These are phyloP conservation scores for Eueremaeus valkanovi DNA, from an alignment of 2,888 invertebrate genomes.

Conservation along the genomic window DNA sequence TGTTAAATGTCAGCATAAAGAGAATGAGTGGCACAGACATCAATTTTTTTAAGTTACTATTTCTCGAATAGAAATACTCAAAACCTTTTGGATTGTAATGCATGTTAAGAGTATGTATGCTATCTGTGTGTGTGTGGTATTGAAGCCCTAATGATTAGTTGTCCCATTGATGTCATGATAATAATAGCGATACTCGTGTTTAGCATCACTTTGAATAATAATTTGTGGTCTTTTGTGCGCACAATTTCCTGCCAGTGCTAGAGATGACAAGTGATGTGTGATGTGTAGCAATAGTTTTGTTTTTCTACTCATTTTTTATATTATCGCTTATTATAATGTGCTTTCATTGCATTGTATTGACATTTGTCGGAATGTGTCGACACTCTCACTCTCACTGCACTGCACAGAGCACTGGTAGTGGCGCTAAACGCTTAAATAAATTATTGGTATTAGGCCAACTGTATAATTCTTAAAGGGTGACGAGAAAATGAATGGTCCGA, in stretches of 20 bases:
- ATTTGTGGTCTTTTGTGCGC: slow-evolving; percentile 31
- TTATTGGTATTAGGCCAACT: slow-evolving; percentile 29
- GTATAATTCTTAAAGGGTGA: slow-evolving; percentile 26
- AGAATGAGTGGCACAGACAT: slow-evolving; percentile 17
- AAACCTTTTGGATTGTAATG: not conserved
- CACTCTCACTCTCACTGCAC: not conserved
- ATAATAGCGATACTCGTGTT: slow-evolving; percentile 31
- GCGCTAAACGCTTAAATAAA: slow-evolving; percentile 31
- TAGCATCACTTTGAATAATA: slow-evolving; percentile 31
- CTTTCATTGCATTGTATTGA: slow-evolving; percentile 16
- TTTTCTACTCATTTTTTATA: slow-evolving; percentile 9
- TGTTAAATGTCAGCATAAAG: not conserved
- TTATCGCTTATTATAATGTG: slow-evolving; percentile 12
- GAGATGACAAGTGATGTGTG: slow-evolving; percentile 6
- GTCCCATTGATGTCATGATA: slow-evolving; percentile 30
- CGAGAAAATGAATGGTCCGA: slow-evolving; percentile 30
- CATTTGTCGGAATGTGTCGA: slow-evolving; percentile 20
- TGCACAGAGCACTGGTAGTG: not conserved
- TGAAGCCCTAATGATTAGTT: slow-evolving; percentile 16
- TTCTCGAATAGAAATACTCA: not conserved
- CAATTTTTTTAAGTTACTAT: not conserved
- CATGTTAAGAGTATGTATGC: not conserved
- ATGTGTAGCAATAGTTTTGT: slow-evolving; percentile 27
- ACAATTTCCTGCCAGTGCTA: slow-evolving; percentile 20
- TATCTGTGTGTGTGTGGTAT: slow-evolving; percentile 20